Conservation (phyloP, 2,888 invertebrate genomes). For the Eilema caniola region DNA sequence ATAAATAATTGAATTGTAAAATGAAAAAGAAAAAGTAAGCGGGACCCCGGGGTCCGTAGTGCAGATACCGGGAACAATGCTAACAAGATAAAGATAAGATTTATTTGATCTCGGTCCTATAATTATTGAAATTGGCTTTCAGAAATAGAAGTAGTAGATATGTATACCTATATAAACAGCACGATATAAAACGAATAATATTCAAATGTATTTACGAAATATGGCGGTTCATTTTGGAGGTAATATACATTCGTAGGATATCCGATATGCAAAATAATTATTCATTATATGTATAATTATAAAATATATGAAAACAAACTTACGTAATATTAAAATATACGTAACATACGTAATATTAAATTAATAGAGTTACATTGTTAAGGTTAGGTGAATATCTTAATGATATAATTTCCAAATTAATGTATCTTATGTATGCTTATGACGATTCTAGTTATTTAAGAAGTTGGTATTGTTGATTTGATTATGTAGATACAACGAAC, state of each 20-base stretch:
- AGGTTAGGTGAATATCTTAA: neutral
- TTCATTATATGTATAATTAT: neutral
- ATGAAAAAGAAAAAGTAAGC: too few species aligned
- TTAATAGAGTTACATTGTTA: neutral
- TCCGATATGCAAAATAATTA: conserved; percentile 1
- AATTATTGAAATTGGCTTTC: neutral
- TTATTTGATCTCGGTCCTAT: neutral
- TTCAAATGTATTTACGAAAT: neutral
- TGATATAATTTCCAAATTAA: neutral
- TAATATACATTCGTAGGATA: neutral
- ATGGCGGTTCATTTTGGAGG: conserved; percentile 3
- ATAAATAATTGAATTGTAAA: too few species aligned
- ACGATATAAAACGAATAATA: neutral
- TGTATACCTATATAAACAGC: neutral
- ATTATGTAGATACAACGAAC: neutral
- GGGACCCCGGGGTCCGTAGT: neutral
- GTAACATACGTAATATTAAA: conserved; percentile 13
- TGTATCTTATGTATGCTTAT: neutral
- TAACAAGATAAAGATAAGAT: neutral
- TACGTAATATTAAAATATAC: conserved; percentile 3
- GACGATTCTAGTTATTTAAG: neutral
- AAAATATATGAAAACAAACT: neutral
- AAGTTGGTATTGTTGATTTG: too few species aligned
- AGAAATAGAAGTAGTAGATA: neutral
- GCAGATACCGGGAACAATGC: neutral